A percentile compares a stretch with the other conserved stretches of the same genome.
These are phyloP conservation scores for Eleutherodactylus coqui DNA, from an alignment of 2,797 vertebrate genomes.

Conservation along the genomic window DNA sequence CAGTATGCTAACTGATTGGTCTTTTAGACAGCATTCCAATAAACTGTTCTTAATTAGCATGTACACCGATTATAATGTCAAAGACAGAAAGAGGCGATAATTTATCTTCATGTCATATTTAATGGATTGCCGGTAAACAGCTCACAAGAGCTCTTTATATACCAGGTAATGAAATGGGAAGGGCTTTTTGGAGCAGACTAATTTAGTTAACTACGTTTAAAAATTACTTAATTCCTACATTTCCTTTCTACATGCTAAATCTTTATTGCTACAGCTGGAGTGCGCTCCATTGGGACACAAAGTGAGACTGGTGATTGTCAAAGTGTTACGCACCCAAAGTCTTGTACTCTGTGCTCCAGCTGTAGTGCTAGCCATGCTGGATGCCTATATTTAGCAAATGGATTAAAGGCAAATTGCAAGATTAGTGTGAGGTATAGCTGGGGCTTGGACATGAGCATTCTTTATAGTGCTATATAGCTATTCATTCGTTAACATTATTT, in stretches of 20 bases:
- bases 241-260: conserved; percentile 11
- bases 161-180: conserved; percentile 71
- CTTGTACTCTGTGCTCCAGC: conserved; percentile 8
- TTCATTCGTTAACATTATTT: neutral
- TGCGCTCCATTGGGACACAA: neutral
- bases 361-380: conserved; percentile 2
- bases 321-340: neutral
- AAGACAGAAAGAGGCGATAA: conserved; percentile 81
- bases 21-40: conserved; percentile 79
- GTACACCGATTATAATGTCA: conserved; percentile 83
- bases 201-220: conserved; percentile 44
- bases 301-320: conserved; percentile 14
- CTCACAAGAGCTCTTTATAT: conserved; percentile 65
- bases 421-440: neutral
- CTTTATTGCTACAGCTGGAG: neutral
- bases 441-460: neutral
- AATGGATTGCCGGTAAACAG: conserved; percentile 76
- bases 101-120: conserved; percentile 85
- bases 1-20: conserved; percentile 70
- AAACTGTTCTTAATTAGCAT: conserved; percentile 83
- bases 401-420: neutral
- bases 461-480: neutral
- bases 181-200: conserved; percentile 58
- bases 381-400: conserved; percentile 14
- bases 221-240: conserved; percentile 13